phyloP scores from a whole-genome alignment of 2,113 vertebrate species.

The Columbina picui region DNA sequence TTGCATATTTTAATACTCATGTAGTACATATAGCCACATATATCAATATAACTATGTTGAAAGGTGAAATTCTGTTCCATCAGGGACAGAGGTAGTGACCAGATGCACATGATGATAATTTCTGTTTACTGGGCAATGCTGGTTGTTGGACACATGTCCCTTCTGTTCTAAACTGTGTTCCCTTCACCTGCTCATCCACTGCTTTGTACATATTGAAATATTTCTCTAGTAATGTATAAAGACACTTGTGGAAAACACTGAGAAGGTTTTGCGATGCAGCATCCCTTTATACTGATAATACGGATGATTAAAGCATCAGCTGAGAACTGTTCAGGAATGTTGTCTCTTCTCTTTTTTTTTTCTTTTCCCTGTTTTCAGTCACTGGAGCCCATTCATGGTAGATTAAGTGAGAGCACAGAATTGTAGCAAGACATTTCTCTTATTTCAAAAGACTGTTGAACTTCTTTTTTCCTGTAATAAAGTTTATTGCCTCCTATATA shows the following conservation, averaged over 20 bases:
- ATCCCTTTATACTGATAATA: background rate
- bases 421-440: background rate
- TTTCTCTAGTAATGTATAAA: background rate
- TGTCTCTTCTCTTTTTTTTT: background rate
- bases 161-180: background rate
- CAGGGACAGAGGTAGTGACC: background rate
- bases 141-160: background rate
- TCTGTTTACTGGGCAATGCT: background rate
- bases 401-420: background rate
- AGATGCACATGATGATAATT: background rate
- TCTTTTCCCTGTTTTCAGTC: background rate
- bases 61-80: rapidly evolving
- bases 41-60: background rate
- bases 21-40: rapidly evolving
- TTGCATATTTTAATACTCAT: background rate
- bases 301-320: background rate
- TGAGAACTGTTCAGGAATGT: background rate
- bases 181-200: background rate
- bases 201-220: rapidly evolving
- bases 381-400: background rate
- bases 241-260: background rate
- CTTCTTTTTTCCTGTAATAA: conserved; percentile 27
- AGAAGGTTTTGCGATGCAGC: background rate
- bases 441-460: conserved; percentile 6
- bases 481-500: conserved; percentile 60